Base-by-base conservation (phyloP, 2,113 vertebrate genomes). In the Hemiscyllium ocellatum region DNA sequence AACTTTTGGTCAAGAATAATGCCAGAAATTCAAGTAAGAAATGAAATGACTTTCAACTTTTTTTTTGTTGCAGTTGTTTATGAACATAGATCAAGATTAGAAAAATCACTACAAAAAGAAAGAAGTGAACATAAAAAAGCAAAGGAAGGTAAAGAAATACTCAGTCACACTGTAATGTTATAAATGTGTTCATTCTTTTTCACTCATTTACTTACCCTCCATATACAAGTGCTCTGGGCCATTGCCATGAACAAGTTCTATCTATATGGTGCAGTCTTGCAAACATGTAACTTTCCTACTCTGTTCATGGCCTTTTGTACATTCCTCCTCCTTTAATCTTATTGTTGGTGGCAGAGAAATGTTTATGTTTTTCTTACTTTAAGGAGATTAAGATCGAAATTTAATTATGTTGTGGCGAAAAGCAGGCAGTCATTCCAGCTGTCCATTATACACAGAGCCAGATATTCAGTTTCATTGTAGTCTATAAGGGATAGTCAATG, bases 31-130 rank as follows among this genome's bases (percentile, higher is more conserved):
- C 1, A 72, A 47, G 26, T 70, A 70, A 20, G 56, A 90, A 5
- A 89, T 50, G 87, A 47, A 90, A 12, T 68, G 26, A 96, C 37
- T 17, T 87, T 87, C 6, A 85, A 85, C 29, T 95, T 96, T 12
- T 65, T 65, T 56, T 69, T 96, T 68, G 96, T 97, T 96, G 3
- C 96, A 99, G 99, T 99, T 97, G 99, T 99, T 7, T 99, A 99
- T 90, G 99, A 99, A 97, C 99, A 99, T 97, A 98, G 99, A 96
- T 99, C 99, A 96, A 98, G 99, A 96, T 97, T 99, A 97, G 99
- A 99, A 96, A 99, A 99, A 96, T 99, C 99, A 69, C 97, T 99
- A 96, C 99, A 99, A 96, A 99, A 99, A 97, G 99, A 99, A 97
- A 98, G 99, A 96, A 97, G 98, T 89, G 99, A 99, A 96, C 99